These are phyloP conservation scores for Drepanosiphum platanoidis DNA, from an alignment of 2,888 invertebrate species.

Conservation along the genomic window DNA sequence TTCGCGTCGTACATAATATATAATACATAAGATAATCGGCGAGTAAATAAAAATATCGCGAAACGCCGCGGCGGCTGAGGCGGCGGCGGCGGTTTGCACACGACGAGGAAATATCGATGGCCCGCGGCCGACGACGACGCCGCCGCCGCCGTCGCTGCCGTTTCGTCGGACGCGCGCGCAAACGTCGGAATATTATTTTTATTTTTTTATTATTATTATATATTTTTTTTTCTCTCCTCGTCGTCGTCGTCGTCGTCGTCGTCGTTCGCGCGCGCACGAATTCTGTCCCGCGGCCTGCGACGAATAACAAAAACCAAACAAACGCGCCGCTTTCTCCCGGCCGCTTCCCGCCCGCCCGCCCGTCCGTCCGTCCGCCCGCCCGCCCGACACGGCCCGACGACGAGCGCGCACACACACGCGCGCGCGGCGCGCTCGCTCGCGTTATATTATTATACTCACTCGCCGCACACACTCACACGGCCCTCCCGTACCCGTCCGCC, in stretches of 20 bases:
- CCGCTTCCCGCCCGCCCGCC: neutral
- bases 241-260: neutral
- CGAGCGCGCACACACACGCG: neutral
- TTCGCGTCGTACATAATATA: neutral
- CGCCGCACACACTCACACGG: neutral
- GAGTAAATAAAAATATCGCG: constrained; percentile 1
- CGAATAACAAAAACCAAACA: constrained; percentile 55
- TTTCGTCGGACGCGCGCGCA: neutral
- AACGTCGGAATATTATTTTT: constrained; percentile 31
- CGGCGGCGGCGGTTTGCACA: neutral
- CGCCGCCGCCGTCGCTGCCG: neutral
- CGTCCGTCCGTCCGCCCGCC: neutral
- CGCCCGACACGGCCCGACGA: neutral
- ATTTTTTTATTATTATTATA: neutral
- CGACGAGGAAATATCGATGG: neutral
- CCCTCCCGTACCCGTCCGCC: neutral
- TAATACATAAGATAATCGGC: neutral
- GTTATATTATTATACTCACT: neutral
- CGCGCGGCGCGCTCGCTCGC: neutral
- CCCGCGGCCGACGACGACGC: neutral
- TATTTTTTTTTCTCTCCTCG: neutral
- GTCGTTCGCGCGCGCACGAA: neutral
- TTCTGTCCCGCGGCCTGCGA: constrained; percentile 49
- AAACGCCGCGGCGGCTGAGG: too few species aligned
- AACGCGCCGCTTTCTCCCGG: constrained; percentile 44